A percentile compares a stretch with the other conserved stretches of the same genome.
Conservation (phyloP, 2,113 vertebrate genomes). For the Ammodytes marinus region DNA sequence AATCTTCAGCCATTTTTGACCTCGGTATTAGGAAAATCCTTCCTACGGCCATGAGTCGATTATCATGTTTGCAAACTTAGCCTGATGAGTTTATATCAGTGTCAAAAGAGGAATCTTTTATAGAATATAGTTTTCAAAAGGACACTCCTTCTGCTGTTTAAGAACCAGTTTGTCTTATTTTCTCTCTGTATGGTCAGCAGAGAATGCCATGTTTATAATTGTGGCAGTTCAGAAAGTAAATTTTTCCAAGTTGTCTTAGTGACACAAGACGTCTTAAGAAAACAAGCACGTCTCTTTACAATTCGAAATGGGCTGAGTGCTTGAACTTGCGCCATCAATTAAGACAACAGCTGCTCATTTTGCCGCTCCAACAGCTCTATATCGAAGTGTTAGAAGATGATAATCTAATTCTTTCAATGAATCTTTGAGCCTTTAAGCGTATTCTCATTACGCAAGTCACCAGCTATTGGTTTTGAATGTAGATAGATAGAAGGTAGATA, state of each 20-base stretch:
- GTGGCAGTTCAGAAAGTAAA: conserved; percentile 8
- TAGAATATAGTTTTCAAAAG: too few relatives aligned
- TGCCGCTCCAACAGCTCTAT: background rate
- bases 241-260: background rate
- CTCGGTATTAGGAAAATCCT: too few relatives aligned
- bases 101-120: background rate
- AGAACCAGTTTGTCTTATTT: too few relatives aligned
- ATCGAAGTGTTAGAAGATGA: background rate
- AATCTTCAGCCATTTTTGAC: too few relatives aligned
- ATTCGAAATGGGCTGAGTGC: conserved; percentile 18
- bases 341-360: conserved; percentile 48
- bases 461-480: background rate
- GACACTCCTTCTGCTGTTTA: too few relatives aligned
- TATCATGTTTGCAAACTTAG: too few relatives aligned
- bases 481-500: too few relatives aligned
- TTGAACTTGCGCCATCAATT: conserved; percentile 52
- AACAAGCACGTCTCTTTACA: conserved; percentile 18
- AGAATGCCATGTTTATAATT: background rate
- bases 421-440: conserved; percentile 14
- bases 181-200: background rate
- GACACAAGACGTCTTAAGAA: conserved; percentile 20
- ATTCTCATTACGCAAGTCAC: background rate
- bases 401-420: conserved; percentile 2
- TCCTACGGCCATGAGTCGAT: too few relatives aligned
- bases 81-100: too few relatives aligned